Base-by-base conservation (phyloP, 2,113 vertebrate species). In the Mustelus asterias region DNA sequence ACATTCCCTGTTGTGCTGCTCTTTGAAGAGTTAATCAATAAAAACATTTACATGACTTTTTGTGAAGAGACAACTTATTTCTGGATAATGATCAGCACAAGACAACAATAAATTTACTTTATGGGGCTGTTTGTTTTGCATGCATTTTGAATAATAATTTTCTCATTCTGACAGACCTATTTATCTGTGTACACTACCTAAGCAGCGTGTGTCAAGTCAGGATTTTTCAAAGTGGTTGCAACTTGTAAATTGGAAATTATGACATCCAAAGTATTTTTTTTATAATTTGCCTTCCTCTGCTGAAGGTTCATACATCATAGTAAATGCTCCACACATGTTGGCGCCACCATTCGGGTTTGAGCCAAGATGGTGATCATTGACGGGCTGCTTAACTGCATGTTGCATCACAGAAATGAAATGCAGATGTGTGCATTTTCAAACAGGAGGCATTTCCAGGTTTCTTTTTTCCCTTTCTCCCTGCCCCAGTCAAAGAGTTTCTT, bases 41-140 rank as follows among this genome's bases (percentile, higher is more conserved):
- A 93, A 93, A 93, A 65, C 60, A 93, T 93, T 93, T 65, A 93
- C 89, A 93, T 65, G 60, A 93, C 18, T 65, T 93, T 93, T 93
- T 65, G 33, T 65, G n/a, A 93, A 93, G 16, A 18, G 33, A 16
- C 14, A 65, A 63, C 89, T 93, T 93, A 93, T 93, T 93, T 93
- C n/a, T 37, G 89, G 80, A n/a, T 65, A 65, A 93, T 93, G 60
- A 93, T 93, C n/a, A 65, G 16, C 16, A 33, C 16, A 26, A n/a
- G 29, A 37, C 88, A 92, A 88, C 44, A 54, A 24, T 88, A 88
- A 89, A 13, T 58, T 89, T 58, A 33, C 48, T 60, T 89, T 13
- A 60, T 89, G 48, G 89, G n/a, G 33, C 18, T 65, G 58, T 37
- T 65, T 29, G 16, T 92, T 90, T 92, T 92, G 29, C 8, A 65